A percentile compares a stretch with the other conserved stretches of the same genome.
phyloP scores from a whole-genome alignment of 2,888 invertebrate species.

The Parnassius orleans region DNA sequence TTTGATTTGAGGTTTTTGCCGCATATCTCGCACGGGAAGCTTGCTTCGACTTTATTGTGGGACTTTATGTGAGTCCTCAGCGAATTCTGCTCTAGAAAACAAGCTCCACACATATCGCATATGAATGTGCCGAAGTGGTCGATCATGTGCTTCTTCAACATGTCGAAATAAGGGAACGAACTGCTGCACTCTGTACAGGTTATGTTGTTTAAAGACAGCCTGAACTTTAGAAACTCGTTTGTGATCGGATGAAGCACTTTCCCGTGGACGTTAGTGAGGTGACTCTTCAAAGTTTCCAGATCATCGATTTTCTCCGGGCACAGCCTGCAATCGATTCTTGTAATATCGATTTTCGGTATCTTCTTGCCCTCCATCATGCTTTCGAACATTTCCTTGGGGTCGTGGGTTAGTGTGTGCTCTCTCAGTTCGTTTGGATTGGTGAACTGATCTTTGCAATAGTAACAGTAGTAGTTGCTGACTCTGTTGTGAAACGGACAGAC shows the following conservation, averaged over 20 bases:
- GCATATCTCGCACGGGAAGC: slow-evolving; percentile 73
- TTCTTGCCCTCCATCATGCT: slow-evolving; percentile 61
- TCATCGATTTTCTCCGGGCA: slow-evolving; percentile 60
- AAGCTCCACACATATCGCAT: slow-evolving; percentile 68
- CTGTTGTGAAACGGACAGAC: slow-evolving; percentile 66
- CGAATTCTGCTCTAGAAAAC: slow-evolving; percentile 70
- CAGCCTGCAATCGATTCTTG: slow-evolving; percentile 64
- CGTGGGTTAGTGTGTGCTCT: slow-evolving; percentile 60
- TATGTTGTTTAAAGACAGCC: slow-evolving; percentile 53
- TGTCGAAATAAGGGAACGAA: slow-evolving; percentile 63
- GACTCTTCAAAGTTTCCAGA: slow-evolving; percentile 51
- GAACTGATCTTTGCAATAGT: slow-evolving; percentile 68
- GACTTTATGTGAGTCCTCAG: slow-evolving; percentile 65
- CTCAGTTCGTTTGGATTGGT: slow-evolving; percentile 61
- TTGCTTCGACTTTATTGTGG: slow-evolving; percentile 69
- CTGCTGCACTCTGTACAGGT: slow-evolving; percentile 61
- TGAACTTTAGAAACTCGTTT: slow-evolving; percentile 65
- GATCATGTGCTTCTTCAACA: slow-evolving; percentile 64
- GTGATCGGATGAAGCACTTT: slow-evolving; percentile 46
- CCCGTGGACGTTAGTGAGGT: slow-evolving; percentile 49
- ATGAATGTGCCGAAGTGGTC: slow-evolving; percentile 66
- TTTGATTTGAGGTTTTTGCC: slow-evolving; percentile 68
- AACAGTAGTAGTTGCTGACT: slow-evolving; percentile 69
- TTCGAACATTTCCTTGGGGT: slow-evolving; percentile 54
- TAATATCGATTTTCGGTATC: slow-evolving; percentile 68